phyloP scores from a whole-genome alignment of 2,797 vertebrate genomes.

The Sparidentex hasta region DNA sequence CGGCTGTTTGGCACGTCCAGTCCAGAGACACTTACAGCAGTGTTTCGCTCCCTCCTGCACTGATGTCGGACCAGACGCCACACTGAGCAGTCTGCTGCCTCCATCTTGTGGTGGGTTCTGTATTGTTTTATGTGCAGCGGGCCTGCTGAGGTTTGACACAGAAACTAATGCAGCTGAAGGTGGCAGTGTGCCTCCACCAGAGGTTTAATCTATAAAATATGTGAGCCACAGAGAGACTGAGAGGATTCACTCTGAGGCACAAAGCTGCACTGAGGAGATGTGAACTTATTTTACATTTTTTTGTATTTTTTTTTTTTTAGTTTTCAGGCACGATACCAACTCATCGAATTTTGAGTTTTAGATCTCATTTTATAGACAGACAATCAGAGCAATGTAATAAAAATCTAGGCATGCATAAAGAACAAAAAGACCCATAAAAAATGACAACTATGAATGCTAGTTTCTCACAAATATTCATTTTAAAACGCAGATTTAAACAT shows the following conservation, averaged over 20 bases:
- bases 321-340: not conserved
- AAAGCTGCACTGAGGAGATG: not conserved
- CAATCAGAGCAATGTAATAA: not conserved
- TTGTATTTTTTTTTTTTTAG: not conserved
- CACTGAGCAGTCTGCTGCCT: conserved; percentile 30
- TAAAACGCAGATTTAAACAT: no score
- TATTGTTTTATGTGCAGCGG: not conserved
- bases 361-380: no score
- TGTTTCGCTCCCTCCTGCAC: conserved; percentile 8
- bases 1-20: conserved; percentile 8
- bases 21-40: not conserved
- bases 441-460: no score
- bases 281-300: not conserved
- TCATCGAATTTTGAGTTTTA: no score
- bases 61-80: no score
- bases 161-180: conserved; percentile 36
- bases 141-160: accelerated
- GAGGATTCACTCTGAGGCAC: not conserved
- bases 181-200: conserved; percentile 61
- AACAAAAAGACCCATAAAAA: not conserved
- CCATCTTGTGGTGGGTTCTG: conserved; percentile 61
- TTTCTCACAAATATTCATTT: no score
- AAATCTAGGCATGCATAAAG: not conserved
- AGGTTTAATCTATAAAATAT: not conserved
- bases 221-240: not conserved